Conservation (phyloP, 2,888 invertebrate genomes). For the Hirtodrosophila cameraria region DNA sequence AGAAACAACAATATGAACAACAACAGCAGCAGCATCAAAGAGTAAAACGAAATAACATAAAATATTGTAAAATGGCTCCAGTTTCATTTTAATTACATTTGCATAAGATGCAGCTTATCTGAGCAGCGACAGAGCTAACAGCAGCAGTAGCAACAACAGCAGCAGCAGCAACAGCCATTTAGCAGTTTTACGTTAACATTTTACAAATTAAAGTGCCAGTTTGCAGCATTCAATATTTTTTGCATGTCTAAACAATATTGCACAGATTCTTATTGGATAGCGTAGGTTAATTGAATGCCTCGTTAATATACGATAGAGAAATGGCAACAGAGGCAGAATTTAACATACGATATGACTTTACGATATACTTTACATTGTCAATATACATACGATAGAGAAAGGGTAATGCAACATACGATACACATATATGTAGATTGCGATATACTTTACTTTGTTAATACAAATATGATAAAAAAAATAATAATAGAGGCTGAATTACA, state of each 20-base stretch:
- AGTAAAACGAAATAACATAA: conserved; percentile 54
- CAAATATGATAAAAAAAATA: too few relatives aligned
- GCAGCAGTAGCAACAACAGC: background rate
- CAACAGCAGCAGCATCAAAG: background rate
- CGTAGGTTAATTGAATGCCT: background rate
- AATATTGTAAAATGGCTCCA: conserved; percentile 70
- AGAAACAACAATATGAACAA: conserved; percentile 6
- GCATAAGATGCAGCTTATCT: conserved; percentile 75
- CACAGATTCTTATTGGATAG: background rate
- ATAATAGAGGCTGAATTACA: too few relatives aligned
- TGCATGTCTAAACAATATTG: conserved; percentile 5
- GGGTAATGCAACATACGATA: too few relatives aligned
- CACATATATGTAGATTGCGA: too few relatives aligned
- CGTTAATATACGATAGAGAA: too few relatives aligned
- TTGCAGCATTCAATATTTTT: conserved; percentile 7
- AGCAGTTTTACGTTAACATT: conserved; percentile 1
- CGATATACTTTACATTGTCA: too few relatives aligned
- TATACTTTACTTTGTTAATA: too few relatives aligned
- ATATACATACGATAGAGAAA: too few relatives aligned
- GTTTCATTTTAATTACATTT: conserved; percentile 76
- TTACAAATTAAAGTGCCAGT: conserved; percentile 2
- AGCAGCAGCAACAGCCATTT: background rate
- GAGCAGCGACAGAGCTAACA: conserved; percentile 14
- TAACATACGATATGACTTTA: too few relatives aligned
- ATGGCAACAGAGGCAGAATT: too few relatives aligned